A percentile compares a stretch with the other conserved stretches of the same genome.
Evolutionary conservation across 2,113 vertebrate genomes (phyloP).

Genomic region (Boleophthalmus pectinirostris): DNA sequence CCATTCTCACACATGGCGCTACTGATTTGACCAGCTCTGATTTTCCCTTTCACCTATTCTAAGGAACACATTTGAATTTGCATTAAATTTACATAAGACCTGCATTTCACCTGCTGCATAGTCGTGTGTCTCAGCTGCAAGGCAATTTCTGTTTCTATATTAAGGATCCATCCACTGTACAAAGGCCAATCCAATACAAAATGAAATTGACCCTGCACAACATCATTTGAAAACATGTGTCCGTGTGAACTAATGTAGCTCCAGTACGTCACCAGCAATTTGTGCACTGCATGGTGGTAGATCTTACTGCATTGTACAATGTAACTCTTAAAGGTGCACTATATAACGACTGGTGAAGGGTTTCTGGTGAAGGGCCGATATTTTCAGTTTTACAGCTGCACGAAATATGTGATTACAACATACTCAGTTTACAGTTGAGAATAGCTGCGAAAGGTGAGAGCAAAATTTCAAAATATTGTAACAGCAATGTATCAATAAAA

Average conservation of each 20-base stretch:
- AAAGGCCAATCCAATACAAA: constrained; percentile 12
- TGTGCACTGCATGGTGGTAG: no score
- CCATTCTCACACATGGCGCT: not conserved
- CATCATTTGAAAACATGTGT: not conserved
- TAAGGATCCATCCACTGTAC: not conserved
- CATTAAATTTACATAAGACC: constrained; percentile 4
- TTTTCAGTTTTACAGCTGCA: not conserved
- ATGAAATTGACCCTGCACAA: constrained; percentile 8
- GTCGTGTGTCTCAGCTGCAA: not conserved
- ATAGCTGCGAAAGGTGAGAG: not conserved
- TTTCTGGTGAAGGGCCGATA: not conserved
- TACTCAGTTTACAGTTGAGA: not conserved
- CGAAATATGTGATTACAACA: not conserved
- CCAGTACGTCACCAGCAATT: no score
- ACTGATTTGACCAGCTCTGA: not conserved
- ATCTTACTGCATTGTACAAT: no score
- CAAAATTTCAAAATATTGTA: not conserved
- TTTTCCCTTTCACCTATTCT: not conserved
- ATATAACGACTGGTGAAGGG: no score
- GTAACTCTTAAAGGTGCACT: no score
- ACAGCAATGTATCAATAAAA: not conserved
- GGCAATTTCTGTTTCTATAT: constrained; percentile 6
- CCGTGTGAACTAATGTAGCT: not conserved
- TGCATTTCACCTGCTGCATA: not conserved
- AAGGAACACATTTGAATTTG: constrained; percentile 3